A percentile compares a stretch with the other conserved stretches of the same genome.
These are phyloP conservation scores for Leptopilina drosophilae DNA, from an alignment of 2,888 invertebrate genomes.

Conservation along the genomic window DNA sequence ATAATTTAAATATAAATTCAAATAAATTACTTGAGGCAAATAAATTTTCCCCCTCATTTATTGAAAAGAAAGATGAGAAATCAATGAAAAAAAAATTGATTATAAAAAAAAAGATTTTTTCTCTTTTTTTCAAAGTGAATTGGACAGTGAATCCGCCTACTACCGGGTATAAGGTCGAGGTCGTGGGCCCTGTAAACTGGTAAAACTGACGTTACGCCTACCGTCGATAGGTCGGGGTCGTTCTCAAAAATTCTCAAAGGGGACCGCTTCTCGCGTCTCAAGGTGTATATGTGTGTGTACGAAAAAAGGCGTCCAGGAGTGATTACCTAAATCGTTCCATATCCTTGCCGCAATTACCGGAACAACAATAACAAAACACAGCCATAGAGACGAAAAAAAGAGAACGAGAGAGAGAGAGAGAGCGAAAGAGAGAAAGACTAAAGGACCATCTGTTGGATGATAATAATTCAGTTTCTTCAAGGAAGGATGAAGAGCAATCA, in stretches of 20 bases:
- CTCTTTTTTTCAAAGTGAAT: not conserved
- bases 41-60: no score
- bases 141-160: conserved; percentile 32
- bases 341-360: conserved; percentile 73
- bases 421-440: conserved; percentile 43
- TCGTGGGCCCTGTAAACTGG: conserved; percentile 46
- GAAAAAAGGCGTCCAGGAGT: conserved; percentile 57
- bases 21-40: no score
- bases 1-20: no score
- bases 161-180: conserved; percentile 55
- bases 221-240: conserved; percentile 68
- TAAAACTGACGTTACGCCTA: conserved; percentile 61
- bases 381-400: conserved; percentile 57
- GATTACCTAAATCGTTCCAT: conserved; percentile 62
- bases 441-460: conserved; percentile 74
- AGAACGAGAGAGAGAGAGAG: no score
- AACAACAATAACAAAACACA: conserved; percentile 74
- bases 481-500: conserved; percentile 47
- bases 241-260: conserved; percentile 67
- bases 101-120: not conserved
- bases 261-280: conserved; percentile 58
- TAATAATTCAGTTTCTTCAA: conserved; percentile 45
- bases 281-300: conserved; percentile 42
- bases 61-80: not conserved
- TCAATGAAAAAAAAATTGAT: conserved; percentile 6